Base-by-base conservation (phyloP, 1,140 invertebrate genomes). In the Eumeta japonica region DNA sequence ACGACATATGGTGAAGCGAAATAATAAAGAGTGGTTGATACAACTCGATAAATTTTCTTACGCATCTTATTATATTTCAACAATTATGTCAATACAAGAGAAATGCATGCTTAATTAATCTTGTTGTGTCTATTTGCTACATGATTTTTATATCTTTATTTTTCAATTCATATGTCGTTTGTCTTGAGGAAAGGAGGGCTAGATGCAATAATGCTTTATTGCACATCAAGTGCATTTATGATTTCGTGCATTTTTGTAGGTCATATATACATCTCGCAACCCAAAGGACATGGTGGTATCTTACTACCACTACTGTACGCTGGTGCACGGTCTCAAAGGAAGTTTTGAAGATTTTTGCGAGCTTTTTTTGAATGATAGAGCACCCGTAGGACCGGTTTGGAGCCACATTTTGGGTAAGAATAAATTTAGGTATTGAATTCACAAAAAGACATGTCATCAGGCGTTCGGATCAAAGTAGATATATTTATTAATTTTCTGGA, bases 241-340 rank as follows among this genome's bases (percentile, higher is more conserved):
- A 41, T 47, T 47, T n/a, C n/a, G n/a, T n/a, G n/a, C n/a, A n/a
- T n/a, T n/a, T n/a, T 72, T 64, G 30, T 64, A 94, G 87, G 84
- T 96, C 1, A 86, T 97, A 31, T 97, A 97, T 59, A 83, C 92
- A 1, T 81, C 88, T 0, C 81, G 95, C 31, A 95, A 97, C 75
- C 92, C 94, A 1, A 97, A 97, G 67, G 94, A 98, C 58, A 84
- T 89, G 41, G 89, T 89, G 30, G 92, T 97, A 0, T 96, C 92
- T 0, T 94, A 89, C 58, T 97, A 89, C 59, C 86, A 96, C 62
- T 94, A 94, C 55, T 85, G 83, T 47, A 80, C 74, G 47, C 49
- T 85, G n/a, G 76, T 91, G 10, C 84, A 89, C 45, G 78, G 81
- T 5, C 64, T 88, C 0, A 83, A 83, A 38, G 84, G 84, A 0